These are phyloP conservation scores for Leucopternis melanops DNA, from an alignment of 2,113 vertebrate genomes.

Conservation along the genomic window DNA sequence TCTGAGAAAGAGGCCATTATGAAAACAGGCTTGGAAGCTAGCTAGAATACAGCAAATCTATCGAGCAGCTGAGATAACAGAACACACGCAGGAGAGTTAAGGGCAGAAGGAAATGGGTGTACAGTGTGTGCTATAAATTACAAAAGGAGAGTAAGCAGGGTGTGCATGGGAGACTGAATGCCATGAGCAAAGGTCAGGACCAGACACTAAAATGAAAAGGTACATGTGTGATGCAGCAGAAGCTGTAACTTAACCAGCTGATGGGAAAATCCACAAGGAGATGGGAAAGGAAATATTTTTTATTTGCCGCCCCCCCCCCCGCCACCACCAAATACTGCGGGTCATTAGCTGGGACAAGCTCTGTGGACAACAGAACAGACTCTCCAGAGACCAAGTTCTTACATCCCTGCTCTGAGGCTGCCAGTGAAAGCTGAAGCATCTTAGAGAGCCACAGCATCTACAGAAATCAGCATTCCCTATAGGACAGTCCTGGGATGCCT, in stretches of 20 bases:
- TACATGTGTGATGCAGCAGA: slow-evolving; percentile 58
- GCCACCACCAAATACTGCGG: background rate
- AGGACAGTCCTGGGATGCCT: background rate
- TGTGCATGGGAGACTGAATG: slow-evolving; percentile 61
- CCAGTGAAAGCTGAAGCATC: background rate
- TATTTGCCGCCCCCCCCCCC: background rate
- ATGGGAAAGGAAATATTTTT: slow-evolving; percentile 62
- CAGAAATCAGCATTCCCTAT: background rate
- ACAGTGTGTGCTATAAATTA: slow-evolving; percentile 63
- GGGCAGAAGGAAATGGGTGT: slow-evolving; percentile 68
- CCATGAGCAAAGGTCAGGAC: slow-evolving; percentile 60
- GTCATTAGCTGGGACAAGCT: slow-evolving; percentile 33
- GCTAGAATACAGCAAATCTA: slow-evolving; percentile 32
- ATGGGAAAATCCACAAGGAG: slow-evolving; percentile 58
- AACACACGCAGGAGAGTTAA: slow-evolving; percentile 48
- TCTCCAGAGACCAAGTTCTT: background rate
- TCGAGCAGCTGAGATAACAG: slow-evolving; percentile 68
- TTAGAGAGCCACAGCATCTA: background rate
- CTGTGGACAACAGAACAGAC: background rate
- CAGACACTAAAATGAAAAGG: slow-evolving; percentile 60
- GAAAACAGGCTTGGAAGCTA: slow-evolving; percentile 13
- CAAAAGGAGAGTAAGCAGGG: slow-evolving; percentile 44
- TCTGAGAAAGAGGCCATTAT: background rate
- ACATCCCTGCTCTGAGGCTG: background rate
- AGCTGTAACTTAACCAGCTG: slow-evolving; percentile 26